These are phyloP conservation scores for Miltochrista miniata DNA, from an alignment of 2,888 invertebrate species.

Conservation along the genomic window DNA sequence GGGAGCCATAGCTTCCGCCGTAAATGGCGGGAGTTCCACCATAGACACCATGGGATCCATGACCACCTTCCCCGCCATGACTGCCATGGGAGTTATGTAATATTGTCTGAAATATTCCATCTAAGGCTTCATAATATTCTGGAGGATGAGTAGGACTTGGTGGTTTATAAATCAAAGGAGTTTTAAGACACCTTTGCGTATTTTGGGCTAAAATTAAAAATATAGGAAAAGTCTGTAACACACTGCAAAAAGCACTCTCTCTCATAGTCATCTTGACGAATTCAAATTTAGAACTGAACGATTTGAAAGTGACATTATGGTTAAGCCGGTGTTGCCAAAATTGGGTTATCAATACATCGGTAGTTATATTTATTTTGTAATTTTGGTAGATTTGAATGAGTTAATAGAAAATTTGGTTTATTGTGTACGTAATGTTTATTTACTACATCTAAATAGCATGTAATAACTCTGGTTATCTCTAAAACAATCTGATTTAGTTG, in stretches of 20 bases:
- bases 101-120: slow-evolving; percentile 59
- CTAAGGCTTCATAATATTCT: slow-evolving; percentile 73
- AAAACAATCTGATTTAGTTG: slow-evolving; percentile 1
- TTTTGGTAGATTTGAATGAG: slow-evolving; percentile 14
- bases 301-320: slow-evolving; percentile 4
- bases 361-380: slow-evolving; percentile 29
- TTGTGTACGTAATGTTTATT: slow-evolving; percentile 1
- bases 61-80: slow-evolving; percentile 8
- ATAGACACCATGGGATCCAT: slow-evolving; percentile 13
- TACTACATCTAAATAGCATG: neutral
- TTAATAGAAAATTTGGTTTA: slow-evolving; percentile 1
- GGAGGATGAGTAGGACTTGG: slow-evolving; percentile 69
- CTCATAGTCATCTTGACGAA: slow-evolving; percentile 58
- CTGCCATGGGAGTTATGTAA: slow-evolving; percentile 31
- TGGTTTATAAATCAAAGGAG: slow-evolving; percentile 68
- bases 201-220: slow-evolving; percentile 72
- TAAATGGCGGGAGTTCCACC: slow-evolving; percentile 7
- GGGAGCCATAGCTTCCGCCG: neutral
- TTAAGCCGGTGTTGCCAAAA: slow-evolving; percentile 12
- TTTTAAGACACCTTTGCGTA: slow-evolving; percentile 61
- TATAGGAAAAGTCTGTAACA: slow-evolving; percentile 72
- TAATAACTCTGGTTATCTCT: slow-evolving; percentile 3
- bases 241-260: slow-evolving; percentile 61
- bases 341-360: slow-evolving; percentile 47
- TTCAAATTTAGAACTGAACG: slow-evolving; percentile 23